These are phyloP conservation scores for Trachelus iudaicus DNA, from an alignment of 2,888 invertebrate genomes.

Conservation along the genomic window DNA sequence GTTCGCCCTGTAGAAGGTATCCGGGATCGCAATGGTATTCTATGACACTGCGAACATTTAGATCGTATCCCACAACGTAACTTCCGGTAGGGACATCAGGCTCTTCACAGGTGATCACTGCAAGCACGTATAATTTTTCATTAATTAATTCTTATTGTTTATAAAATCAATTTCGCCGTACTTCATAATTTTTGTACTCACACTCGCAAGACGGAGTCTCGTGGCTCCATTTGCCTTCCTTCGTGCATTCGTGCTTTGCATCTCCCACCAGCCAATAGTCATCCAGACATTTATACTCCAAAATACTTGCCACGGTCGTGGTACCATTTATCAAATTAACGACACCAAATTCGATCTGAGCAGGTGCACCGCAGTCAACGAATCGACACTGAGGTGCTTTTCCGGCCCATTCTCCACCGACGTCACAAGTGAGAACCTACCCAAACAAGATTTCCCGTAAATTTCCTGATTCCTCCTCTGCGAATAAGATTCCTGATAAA, in stretches of 20 bases:
- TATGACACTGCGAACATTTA: slow-evolving; percentile 88
- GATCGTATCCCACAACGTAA: slow-evolving; percentile 89
- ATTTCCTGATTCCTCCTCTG: slow-evolving; percentile 24
- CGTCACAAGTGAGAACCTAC: slow-evolving; percentile 82
- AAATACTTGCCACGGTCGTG: slow-evolving; percentile 83
- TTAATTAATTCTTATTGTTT: background rate
- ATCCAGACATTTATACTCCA: slow-evolving; percentile 82
- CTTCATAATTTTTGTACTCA: slow-evolving; percentile 63
- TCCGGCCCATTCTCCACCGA: slow-evolving; percentile 88
- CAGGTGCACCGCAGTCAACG: slow-evolving; percentile 87
- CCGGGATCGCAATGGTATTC: slow-evolving; percentile 91
- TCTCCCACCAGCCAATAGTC: slow-evolving; percentile 87
- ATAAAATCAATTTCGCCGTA: background rate
- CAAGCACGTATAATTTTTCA: background rate
- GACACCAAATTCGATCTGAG: slow-evolving; percentile 81
- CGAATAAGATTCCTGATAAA: background rate
- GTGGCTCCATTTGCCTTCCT: slow-evolving; percentile 89
- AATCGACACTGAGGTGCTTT: slow-evolving; percentile 85
- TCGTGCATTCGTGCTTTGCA: slow-evolving; percentile 76
- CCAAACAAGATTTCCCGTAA: slow-evolving; percentile 16
- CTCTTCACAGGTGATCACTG: slow-evolving; percentile 87
- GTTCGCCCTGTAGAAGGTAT: slow-evolving; percentile 80
- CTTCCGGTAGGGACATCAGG: slow-evolving; percentile 88
- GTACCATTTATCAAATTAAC: slow-evolving; percentile 80
- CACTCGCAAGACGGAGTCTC: slow-evolving; percentile 88